These are phyloP conservation scores for Diplolepis rosae DNA, from an alignment of 2,888 invertebrate species.

Conservation along the genomic window DNA sequence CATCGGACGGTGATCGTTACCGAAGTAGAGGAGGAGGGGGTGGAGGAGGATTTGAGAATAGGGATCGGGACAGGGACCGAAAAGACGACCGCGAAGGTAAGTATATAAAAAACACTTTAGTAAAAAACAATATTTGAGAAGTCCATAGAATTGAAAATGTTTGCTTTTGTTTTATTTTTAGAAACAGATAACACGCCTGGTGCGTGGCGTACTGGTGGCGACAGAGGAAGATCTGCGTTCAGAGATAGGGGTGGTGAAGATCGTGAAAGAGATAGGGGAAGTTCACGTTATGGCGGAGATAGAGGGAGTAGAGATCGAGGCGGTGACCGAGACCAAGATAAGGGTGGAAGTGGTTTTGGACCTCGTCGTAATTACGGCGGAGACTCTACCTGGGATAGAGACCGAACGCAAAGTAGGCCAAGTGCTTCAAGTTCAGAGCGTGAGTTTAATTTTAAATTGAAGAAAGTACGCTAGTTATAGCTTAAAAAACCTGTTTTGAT, in stretches of 20 bases:
- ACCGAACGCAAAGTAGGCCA: slow-evolving; percentile 44
- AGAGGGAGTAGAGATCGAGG: slow-evolving; percentile 67
- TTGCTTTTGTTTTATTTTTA: neutral
- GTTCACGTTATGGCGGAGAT: slow-evolving; percentile 49
- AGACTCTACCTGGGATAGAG: slow-evolving; percentile 60
- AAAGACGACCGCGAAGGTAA: slow-evolving; percentile 65
- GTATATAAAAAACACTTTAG: slow-evolving; percentile 11
- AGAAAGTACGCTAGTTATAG: neutral
- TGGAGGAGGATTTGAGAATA: slow-evolving; percentile 62
- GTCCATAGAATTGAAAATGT: neutral
- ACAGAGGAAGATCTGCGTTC: slow-evolving; percentile 61
- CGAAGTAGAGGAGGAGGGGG: slow-evolving; percentile 70
- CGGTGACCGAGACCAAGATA: slow-evolving; percentile 72
- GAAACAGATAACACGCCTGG: slow-evolving; percentile 64
- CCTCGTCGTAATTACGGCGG: slow-evolving; percentile 65
- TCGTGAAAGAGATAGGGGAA: slow-evolving; percentile 61
- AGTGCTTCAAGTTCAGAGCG: slow-evolving; percentile 43
- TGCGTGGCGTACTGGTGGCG: slow-evolving; percentile 67
- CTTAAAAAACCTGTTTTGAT: neutral
- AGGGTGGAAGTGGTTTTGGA: slow-evolving; percentile 73
- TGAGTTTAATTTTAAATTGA: slow-evolving; percentile 24
- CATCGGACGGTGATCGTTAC: slow-evolving; percentile 70
- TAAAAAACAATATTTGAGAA: neutral
- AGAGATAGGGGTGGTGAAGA: slow-evolving; percentile 57
- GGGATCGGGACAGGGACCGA: slow-evolving; percentile 63